Conservation (phyloP, 37 sponge, comb jelly and placozoan species). For the Chondrilla cf. caribensis region DNA sequence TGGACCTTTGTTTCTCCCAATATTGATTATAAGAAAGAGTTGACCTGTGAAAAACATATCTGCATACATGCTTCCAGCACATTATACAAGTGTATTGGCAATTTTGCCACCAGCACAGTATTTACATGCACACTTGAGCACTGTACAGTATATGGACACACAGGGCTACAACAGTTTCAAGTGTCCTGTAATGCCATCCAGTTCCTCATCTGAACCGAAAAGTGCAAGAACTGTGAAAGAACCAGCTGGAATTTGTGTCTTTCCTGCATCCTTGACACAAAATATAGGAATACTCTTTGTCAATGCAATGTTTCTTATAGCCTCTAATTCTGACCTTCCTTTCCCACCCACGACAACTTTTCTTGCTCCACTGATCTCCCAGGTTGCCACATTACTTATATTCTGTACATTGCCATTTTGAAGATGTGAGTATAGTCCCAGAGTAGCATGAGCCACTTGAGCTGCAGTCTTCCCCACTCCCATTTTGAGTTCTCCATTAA, state of each 20-base stretch:
- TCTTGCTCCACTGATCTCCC: slow-evolving; percentile 55
- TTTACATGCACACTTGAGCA: too few species aligned
- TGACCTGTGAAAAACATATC: too few species aligned
- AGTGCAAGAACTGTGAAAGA: slow-evolving; percentile 76
- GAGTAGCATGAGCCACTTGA: slow-evolving; percentile 82
- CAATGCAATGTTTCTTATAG: slow-evolving; percentile 39
- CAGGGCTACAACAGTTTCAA: slow-evolving; percentile 27
- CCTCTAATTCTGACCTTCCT: slow-evolving; percentile 38
- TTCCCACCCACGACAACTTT: slow-evolving; percentile 69
- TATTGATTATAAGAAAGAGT: too few species aligned
- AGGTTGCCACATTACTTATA: slow-evolving; percentile 2
- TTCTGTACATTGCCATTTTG: not conserved
- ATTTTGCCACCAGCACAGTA: too few species aligned
- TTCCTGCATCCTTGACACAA: slow-evolving; percentile 74
- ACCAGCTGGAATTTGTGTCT: slow-evolving; percentile 69
- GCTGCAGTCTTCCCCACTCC: slow-evolving; percentile 77
- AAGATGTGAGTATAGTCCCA: slow-evolving; percentile 53
- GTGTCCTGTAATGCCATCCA: slow-evolving; percentile 63
- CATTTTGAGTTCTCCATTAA: slow-evolving; percentile 74
- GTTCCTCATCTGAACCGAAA: slow-evolving; percentile 49
- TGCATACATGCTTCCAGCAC: too few species aligned
- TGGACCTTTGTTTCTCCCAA: too few species aligned
- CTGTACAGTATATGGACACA: too few species aligned
- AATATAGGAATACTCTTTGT: slow-evolving; percentile 26
- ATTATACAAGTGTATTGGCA: too few species aligned